Evolutionary conservation across 2,888 invertebrate genomes (phyloP).

Genomic region (Synanthedon myopaeformis): DNA sequence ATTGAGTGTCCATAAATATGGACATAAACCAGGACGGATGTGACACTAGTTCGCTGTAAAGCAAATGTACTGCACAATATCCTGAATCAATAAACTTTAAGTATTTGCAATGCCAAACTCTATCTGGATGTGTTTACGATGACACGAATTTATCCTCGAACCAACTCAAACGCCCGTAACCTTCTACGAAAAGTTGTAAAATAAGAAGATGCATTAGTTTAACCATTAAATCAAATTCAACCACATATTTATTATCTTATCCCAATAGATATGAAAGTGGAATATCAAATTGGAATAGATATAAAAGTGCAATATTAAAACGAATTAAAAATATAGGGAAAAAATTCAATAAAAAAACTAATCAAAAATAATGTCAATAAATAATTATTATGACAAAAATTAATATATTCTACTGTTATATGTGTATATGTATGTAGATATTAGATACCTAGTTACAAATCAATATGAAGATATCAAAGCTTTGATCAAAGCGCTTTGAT

Average conservation of each 20-base stretch:
- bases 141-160: slow-evolving; percentile 8
- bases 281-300: not conserved
- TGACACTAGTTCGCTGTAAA: slow-evolving; percentile 30
- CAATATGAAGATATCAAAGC: too few species aligned
- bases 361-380: too few species aligned
- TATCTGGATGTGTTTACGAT: slow-evolving; percentile 37
- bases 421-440: too few species aligned
- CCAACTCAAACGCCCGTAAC: not conserved
- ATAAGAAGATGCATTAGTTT: too few species aligned
- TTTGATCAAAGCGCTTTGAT: too few species aligned
- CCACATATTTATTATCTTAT: too few species aligned
- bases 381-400: too few species aligned
- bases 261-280: not conserved
- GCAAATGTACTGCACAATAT: slow-evolving; percentile 22
- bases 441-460: too few species aligned
- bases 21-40: slow-evolving; percentile 6
- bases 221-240: too few species aligned
- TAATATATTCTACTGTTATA: too few species aligned
- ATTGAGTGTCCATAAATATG: not conserved
- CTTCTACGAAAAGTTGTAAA: not conserved
- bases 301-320: not conserved
- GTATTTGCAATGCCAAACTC: slow-evolving; percentile 15
- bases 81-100: slow-evolving; percentile 28
- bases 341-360: too few species aligned
- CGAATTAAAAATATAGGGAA: too few species aligned